Evolutionary conservation across 2,113 vertebrate species (phyloP), one percentile per base, ranked within the genome.

Genomic region (Xenopus laevis): DNA sequence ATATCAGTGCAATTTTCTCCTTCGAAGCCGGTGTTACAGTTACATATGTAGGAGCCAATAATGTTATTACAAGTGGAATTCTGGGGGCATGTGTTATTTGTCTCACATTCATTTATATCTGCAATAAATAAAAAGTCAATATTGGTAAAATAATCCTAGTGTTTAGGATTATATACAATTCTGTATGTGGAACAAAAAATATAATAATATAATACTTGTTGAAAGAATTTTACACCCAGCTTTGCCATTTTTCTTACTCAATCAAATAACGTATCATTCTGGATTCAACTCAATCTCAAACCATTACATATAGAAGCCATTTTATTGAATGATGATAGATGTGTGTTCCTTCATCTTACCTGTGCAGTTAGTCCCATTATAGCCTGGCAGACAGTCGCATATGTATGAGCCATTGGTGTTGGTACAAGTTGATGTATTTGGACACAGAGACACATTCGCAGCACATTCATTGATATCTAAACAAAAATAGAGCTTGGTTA

Each of bases 381-480:
- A 74, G 0, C 72, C 72, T 47, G 12, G 2, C 1, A 30, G 8
- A 67, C 72, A 74, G 16, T 47, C n/a, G 50, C 72, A 74, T 7
- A 6, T 2, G 30, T 60, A 74, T 4, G 64, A 74, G 12, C 72
- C 72, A 10, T 7, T 20, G 5, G 53, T 60, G 64, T 74, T 74
- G 16, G 3, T 30, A 59, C 72, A 74, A 1, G 4, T 6, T 10
- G 72, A 74, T 47, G 46, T 9, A 8, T 11, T 7, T 15, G 72
- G 64, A 27, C 72, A 74, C 4, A 8, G 30, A 7, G 7, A 58
- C 55, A 57, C 23, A 2, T 55, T 27, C 4, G 1, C 23, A 27
- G 47, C 72, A 59, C 72, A 74, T 74, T 74, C 72, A 67, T 74
- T 20, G 27, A 67, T 67, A 67, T 74, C 72, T 74, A 40, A 40